Evolutionary conservation across 2,888 invertebrate species (phyloP), one percentile per base, ranked within the genome.

Genomic region (Cecidostiba fungosa): DNA sequence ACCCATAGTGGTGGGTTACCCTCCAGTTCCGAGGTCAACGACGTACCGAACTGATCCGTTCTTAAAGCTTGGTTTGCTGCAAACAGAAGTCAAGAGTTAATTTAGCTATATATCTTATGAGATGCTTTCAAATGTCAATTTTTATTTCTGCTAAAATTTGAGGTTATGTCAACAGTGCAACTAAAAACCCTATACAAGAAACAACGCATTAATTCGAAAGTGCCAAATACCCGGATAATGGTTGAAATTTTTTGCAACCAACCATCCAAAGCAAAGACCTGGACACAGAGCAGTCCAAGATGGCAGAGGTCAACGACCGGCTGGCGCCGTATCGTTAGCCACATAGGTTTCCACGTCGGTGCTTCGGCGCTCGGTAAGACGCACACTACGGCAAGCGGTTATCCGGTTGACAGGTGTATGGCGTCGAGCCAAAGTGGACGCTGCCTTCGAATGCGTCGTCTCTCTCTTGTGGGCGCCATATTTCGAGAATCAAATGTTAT

Each of bases 1-100:
- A 98, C 96, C 96, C 97, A 98, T 79, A 98, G 94, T 0, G 97
- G 97, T 0, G 97, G 97, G 94, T 97, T 97, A 26, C 97, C 98
- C 85, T 96, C 96, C 90, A 97, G 94, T 92, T 97, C 97, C 36
- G 98, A 97, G 26, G 96, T 95, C 91, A 98, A 95, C 6, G 95
- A 95, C 16, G 50, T 72, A 89, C 96, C 96, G 91, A 97, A 94
- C 90, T 96, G 95, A 84, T 95, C 95, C 77, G 96, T 94, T 50
- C 95, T 96, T 89, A 96, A 95, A 0, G 97, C 96, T 89, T 96
- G 94, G 91, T 97, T 97, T 76, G 96, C 98, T 98, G 95, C 1
- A 95, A 95, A 80, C 84, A 85, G 81, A 87, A 66, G 77, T 54
- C 3, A 66, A 12, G 29, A 23, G 16, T 66, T 1, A 29, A 12